Conservation (phyloP, 2,888 invertebrate genomes). For the Criorhina ranunculi region DNA sequence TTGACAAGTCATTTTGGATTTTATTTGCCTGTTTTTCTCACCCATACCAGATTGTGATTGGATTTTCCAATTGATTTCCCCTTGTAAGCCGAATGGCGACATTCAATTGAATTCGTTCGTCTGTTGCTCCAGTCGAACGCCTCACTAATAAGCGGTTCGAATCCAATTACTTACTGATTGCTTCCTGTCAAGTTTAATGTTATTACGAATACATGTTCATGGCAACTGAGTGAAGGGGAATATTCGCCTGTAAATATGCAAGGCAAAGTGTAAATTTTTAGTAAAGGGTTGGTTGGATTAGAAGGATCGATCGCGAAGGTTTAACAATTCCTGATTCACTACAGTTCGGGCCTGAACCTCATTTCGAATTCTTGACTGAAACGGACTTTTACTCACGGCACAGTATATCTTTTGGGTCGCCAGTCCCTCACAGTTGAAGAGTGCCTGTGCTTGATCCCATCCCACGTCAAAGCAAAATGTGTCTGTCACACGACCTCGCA, state of each 20-base stretch:
- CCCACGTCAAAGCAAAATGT: too few relatives aligned
- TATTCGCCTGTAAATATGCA: background rate
- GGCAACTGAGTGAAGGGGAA: background rate
- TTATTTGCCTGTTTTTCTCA: background rate
- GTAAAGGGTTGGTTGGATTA: background rate
- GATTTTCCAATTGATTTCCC: conserved; percentile 55
- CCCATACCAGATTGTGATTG: conserved; percentile 21
- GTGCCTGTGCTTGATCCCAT: too few relatives aligned
- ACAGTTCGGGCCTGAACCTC: too few relatives aligned
- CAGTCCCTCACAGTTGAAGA: too few relatives aligned
- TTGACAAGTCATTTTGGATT: conserved; percentile 23
- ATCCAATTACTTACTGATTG: conserved; percentile 68
- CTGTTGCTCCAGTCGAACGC: conserved; percentile 27
- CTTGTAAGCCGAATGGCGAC: conserved; percentile 26
- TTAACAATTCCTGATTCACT: too few relatives aligned
- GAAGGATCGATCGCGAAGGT: too few relatives aligned
- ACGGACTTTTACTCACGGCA: too few relatives aligned
- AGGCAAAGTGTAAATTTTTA: background rate
- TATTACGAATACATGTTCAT: conserved; percentile 11
- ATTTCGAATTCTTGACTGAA: too few relatives aligned
- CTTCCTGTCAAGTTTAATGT: conserved; percentile 54
- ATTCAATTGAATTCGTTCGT: background rate
- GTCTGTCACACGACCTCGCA: too few relatives aligned
- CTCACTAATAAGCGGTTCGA: conserved; percentile 49
- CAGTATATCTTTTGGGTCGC: too few relatives aligned